phyloP scores from a whole-genome alignment of 2,797 vertebrate genomes.

The Leontopithecus rosalia region DNA sequence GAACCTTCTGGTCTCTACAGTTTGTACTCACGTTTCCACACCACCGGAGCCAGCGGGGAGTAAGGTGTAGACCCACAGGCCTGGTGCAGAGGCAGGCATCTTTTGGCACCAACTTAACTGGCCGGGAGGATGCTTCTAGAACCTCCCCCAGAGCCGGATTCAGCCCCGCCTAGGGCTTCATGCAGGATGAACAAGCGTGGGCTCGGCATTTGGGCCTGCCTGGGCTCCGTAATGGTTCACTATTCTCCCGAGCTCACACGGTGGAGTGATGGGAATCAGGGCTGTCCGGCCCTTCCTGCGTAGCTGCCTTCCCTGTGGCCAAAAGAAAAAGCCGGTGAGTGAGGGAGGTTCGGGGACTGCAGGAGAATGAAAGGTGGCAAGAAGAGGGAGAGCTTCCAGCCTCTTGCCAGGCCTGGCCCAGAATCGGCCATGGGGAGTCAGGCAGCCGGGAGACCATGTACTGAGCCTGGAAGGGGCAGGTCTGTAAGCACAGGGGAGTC shows the following conservation, averaged over 20 bases:
- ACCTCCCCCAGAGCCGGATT: neutral
- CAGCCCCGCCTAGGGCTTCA: neutral
- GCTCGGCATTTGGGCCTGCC: neutral
- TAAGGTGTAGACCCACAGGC: neutral
- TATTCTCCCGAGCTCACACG: neutral
- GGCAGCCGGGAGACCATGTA: rapidly evolving
- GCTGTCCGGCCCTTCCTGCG: neutral
- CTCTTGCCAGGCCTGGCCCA: rapidly evolving
- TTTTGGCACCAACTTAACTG: neutral
- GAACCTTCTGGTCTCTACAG: neutral
- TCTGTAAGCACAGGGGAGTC: neutral
- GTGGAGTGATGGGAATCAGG: neutral
- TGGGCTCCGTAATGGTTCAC: too few relatives aligned
- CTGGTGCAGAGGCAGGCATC: neutral
- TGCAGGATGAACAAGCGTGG: neutral
- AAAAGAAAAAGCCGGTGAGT: neutral
- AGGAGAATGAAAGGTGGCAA: too few relatives aligned
- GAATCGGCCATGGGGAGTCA: too few relatives aligned
- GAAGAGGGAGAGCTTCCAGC: neutral
- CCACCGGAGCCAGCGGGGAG: rapidly evolving
- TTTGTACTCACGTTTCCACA: neutral
- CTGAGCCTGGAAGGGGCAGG: neutral
- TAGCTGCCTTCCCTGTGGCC: neutral
- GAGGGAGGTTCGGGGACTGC: neutral
- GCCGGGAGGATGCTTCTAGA: neutral